Conservation (phyloP, 2,797 vertebrate species). For the Ficedula albicollis region DNA sequence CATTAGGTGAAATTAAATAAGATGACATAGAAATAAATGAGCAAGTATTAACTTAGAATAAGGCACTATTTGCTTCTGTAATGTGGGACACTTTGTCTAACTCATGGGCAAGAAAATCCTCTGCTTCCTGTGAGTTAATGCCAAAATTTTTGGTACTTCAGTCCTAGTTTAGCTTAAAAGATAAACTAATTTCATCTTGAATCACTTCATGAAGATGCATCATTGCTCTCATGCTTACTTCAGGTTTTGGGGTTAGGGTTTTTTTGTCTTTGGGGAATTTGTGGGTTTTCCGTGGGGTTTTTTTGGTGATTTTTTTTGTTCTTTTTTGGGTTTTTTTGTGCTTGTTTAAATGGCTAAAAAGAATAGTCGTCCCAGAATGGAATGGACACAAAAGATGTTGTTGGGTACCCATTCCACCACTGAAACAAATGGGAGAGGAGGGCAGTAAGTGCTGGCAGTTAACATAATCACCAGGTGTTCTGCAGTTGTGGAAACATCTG, state of each 20-base stretch:
- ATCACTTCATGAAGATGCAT: neutral
- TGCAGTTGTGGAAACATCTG: neutral
- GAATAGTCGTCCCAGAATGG: neutral
- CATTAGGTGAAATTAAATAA: neutral
- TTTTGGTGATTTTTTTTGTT: no score
- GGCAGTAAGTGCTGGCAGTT: neutral
- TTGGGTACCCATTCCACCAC: neutral
- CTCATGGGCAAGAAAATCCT: neutral
- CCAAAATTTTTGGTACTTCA: neutral
- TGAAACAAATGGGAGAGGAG: neutral
- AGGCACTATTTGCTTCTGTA: neutral
- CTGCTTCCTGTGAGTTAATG: neutral
- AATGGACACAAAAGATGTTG: neutral
- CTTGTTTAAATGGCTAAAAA: neutral
- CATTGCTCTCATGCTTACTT: neutral
- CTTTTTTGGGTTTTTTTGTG: neutral
- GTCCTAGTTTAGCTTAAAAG: neutral
- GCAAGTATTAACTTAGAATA: neutral
- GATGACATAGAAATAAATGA: neutral
- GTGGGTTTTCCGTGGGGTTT: no score
- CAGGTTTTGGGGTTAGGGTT: accelerated
- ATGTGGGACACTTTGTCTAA: neutral
- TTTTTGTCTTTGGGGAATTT: neutral
- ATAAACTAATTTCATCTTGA: neutral
- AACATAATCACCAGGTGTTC: neutral